Conservation (phyloP, 2,113 vertebrate genomes). For the Scartelaos histophorus region DNA sequence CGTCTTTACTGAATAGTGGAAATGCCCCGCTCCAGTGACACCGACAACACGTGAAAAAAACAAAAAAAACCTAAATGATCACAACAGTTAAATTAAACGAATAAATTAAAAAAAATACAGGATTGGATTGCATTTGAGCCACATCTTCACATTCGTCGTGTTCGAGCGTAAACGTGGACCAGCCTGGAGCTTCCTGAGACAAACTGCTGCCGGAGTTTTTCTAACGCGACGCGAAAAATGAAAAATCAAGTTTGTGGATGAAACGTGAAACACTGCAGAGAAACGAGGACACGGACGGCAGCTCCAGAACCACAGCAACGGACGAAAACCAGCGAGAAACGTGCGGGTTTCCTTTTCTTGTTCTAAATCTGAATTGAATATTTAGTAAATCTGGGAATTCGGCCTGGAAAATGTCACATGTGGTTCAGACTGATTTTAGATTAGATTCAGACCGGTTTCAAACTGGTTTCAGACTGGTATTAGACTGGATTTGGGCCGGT, state of each 20-base stretch:
- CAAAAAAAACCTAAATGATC: no score
- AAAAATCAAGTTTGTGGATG: not conserved
- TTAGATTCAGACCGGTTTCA: no score
- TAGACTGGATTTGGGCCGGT: no score
- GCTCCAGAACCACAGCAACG: not conserved
- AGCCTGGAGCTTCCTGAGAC: slow-evolving; percentile 70
- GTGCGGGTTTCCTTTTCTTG: no score
- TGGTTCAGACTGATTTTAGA: no score
- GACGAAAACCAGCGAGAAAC: no score
- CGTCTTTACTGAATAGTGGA: not conserved
- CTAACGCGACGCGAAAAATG: slow-evolving; percentile 16
- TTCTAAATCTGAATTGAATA: no score
- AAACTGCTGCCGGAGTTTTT: slow-evolving; percentile 53
- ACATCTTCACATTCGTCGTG: slow-evolving; percentile 53
- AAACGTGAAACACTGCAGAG: slow-evolving; percentile 3
- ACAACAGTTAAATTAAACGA: slow-evolving; percentile 34
- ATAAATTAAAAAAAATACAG: slow-evolving; percentile 45
- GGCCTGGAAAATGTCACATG: no score
- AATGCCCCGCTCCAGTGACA: slow-evolving; percentile 36
- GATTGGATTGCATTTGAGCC: slow-evolving; percentile 39
- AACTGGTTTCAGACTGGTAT: no score
- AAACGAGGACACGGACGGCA: not conserved
- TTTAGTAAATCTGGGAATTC: no score
- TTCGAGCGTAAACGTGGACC: slow-evolving; percentile 36
- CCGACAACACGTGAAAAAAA: slow-evolving; percentile 15